Evolutionary conservation across 2,113 vertebrate genomes (phyloP), one percentile per base, ranked within the genome.

Genomic region (Neofelis nebulosa): DNA sequence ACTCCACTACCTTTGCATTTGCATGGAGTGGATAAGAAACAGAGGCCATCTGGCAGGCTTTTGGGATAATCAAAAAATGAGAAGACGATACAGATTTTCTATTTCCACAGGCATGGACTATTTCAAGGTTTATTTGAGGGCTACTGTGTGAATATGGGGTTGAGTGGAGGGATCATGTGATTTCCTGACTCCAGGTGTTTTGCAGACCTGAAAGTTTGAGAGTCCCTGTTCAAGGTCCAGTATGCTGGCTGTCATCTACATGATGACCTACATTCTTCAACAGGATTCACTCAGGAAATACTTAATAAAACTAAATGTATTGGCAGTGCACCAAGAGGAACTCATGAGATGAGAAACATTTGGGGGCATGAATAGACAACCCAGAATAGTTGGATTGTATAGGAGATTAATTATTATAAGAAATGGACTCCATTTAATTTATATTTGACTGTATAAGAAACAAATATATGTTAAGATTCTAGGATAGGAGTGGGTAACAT

Each of bases 51-150:
- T 69, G 38, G 92, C 31, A 52, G 65, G 33, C 36, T 78, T 27
- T 85, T 68, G 31, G 12, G 41, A 87, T 61, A 27, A 52, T 73
- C 36, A 88, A 41, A 4, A 92, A 92, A 29, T 71, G 27, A 91
- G 55, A 65, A 88, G 41, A 89, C 33, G 79, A 3, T n/a, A 38
- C 31, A 27, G 14, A 61, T 48, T 71, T 94, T 97, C 25, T 81
- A 0, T 52, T 45, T 69, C 36, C 15, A 33, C 18, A 73, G 38
- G 8, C 63, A 78, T 2, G 14, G 48, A 69, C 7, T 65, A 55
- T 65, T 89, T 94, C 29, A 81, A 71, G 73, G 74, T 90, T 92
- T 95, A 82, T 86, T 86, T 66, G 89, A 91, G 55, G 52, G 27
- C n/a, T 57, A 10, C 41, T 74, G 41, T 55, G 21, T 55, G 73